Evolutionary conservation across 2,888 invertebrate species (phyloP).

Genomic region (Coenonympha glycerion): DNA sequence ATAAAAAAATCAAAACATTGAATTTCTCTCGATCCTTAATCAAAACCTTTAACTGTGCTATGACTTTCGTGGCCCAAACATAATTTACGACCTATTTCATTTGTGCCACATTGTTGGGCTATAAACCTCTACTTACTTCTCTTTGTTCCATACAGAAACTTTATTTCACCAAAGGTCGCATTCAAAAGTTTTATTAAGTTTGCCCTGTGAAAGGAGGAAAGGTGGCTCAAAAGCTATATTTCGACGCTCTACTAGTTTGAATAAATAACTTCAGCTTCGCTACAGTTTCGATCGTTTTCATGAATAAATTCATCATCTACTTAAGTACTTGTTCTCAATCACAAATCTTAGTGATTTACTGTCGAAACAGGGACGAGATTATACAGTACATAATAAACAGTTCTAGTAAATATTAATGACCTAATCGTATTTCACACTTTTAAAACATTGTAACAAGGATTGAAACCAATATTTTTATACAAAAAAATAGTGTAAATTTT

Average conservation of each 20-base stretch:
- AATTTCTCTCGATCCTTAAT: background rate
- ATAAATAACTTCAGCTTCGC: slow-evolving; percentile 31
- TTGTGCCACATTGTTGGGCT: slow-evolving; percentile 36
- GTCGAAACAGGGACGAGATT: background rate
- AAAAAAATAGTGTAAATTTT: too few relatives aligned
- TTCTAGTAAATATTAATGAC: background rate
- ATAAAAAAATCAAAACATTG: background rate
- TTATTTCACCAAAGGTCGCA: slow-evolving; percentile 41
- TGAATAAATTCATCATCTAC: slow-evolving; percentile 7
- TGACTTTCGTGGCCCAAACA: background rate
- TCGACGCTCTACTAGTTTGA: slow-evolving; percentile 25
- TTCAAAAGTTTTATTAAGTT: slow-evolving; percentile 60
- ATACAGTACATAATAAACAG: background rate
- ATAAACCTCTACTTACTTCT: slow-evolving; percentile 30
- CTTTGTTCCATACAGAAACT: slow-evolving; percentile 30
- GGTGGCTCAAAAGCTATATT: slow-evolving; percentile 21
- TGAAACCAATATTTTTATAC: too few relatives aligned
- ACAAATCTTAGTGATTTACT: background rate
- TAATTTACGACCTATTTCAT: slow-evolving; percentile 32
- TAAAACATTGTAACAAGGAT: too few relatives aligned
- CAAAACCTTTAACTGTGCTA: background rate
- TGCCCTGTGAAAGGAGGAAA: slow-evolving; percentile 35
- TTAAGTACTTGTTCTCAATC: background rate
- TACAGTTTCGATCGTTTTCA: slow-evolving; percentile 11
- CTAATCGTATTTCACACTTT: too few relatives aligned